Evolutionary conservation across 2,888 invertebrate genomes (phyloP).

Genomic region (Acrobasis consociella): DNA sequence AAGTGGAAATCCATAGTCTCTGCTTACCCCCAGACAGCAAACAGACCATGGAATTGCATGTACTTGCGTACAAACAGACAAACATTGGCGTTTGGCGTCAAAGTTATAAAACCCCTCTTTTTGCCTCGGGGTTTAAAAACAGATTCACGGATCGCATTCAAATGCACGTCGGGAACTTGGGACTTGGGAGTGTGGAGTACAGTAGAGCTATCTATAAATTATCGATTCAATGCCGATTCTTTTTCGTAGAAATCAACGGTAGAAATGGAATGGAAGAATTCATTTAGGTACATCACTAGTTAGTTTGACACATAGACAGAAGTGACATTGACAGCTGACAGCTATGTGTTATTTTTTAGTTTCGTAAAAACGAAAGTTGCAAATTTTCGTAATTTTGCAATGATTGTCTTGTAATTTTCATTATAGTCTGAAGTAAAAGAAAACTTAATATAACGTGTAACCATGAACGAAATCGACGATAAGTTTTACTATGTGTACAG

Average conservation of each 20-base stretch:
- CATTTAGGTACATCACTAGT: background rate
- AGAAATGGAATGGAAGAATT: background rate
- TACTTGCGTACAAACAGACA: too few species aligned
- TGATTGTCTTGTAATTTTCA: background rate
- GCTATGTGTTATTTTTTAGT: background rate
- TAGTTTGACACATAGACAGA: background rate
- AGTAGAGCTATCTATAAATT: background rate
- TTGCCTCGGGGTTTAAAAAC: too few species aligned
- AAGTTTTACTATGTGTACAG: constrained; percentile 95
- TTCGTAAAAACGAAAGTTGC: background rate
- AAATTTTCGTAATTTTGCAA: background rate
- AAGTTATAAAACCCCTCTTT: too few species aligned
- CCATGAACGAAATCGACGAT: constrained; percentile 89
- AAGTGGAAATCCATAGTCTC: too few species aligned
- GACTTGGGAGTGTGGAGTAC: background rate
- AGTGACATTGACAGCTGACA: background rate
- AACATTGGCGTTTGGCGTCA: too few species aligned
- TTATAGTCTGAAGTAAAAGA: background rate
- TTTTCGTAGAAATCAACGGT: too few species aligned
- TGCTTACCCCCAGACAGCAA: too few species aligned
- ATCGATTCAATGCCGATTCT: background rate
- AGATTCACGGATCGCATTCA: too few species aligned
- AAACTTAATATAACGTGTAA: background rate
- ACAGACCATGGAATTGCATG: too few species aligned
- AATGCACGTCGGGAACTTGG: too few species aligned